Evolutionary conservation across 64 coral and sea anemone genomes (phyloP), one percentile per base, ranked within the genome.

Genomic region (Trachythela sp.): DNA sequence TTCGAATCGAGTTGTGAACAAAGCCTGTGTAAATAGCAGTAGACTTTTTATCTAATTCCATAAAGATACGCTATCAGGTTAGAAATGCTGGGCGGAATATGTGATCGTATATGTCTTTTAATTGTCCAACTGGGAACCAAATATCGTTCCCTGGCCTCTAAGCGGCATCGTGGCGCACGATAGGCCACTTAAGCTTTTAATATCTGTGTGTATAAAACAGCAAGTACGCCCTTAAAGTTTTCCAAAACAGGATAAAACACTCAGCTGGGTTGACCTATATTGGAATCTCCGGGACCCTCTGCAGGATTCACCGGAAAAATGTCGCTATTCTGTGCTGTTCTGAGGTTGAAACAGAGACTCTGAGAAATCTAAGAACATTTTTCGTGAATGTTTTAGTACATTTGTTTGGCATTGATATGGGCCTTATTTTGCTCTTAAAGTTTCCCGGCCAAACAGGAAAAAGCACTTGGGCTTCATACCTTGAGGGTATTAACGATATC

Each of bases 21-120:
- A 80, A 17, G 75, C 37, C 33, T 80, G 75, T 80, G 75, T 80
- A 80, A 80, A 80, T 80, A 80, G 56, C 56, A 64, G 22, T 64
- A 20, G 20, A 27, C 20, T 64, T 64, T 64, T 24, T 45, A 45
- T 11, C 20, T 26, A 64, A 18, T 59, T 64, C 56, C 20, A 17
- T 64, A 64, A 64, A 64, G 26, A 64, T 64, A 64, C 56, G 18
- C 22, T n/a, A 64, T 4, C 2, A 64, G 20, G 56, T 4, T 64
- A 11, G 11, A 11, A 45, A 45, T 45, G 42, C 11, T 45, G 42
- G 42, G 42, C 42, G 42, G 42, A 45, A 45, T 45, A 6, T 11
- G 11, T 45, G 42, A 45, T 45, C 42, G 42, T 11, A 45, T 45
- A n/a, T n/a, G n/a, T n/a, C n/a, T n/a, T n/a, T n/a, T n/a, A n/a